Evolutionary conservation across 92 coral and sea anemone genomes (phyloP).

Genomic region (Phenganax subtilis): DNA sequence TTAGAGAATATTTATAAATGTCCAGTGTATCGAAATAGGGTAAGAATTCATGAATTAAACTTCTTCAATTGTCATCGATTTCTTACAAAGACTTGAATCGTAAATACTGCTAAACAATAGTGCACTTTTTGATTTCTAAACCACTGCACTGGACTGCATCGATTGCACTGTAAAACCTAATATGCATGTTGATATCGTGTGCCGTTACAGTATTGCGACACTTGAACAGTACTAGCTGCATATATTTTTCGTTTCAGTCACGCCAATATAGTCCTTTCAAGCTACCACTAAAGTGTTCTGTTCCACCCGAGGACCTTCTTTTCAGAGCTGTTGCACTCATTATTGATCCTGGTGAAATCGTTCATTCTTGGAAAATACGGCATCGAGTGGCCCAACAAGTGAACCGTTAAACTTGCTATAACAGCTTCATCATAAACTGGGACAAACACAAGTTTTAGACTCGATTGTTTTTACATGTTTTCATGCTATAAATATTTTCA

Average conservation of each 20-base stretch:
- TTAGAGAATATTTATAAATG: constrained; percentile 58
- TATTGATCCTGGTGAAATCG: constrained; percentile 73
- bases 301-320: constrained; percentile 61
- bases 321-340: constrained; percentile 78
- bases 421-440: too few species aligned
- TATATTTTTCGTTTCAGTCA: constrained; percentile 48
- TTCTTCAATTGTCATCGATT: too few species aligned
- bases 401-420: not conserved
- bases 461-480: too few species aligned
- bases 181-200: too few species aligned
- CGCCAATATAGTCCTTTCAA: constrained; percentile 70
- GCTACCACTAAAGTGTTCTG: constrained; percentile 64
- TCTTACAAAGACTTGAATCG: too few species aligned
- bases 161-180: too few species aligned
- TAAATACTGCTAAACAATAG: not conserved
- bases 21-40: constrained; percentile 88
- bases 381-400: constrained; percentile 7
- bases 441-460: too few species aligned
- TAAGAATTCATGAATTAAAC: constrained; percentile 31
- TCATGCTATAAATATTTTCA: too few species aligned
- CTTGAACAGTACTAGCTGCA: not conserved
- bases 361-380: constrained; percentile 70
- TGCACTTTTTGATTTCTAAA: not conserved
- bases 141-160: too few species aligned
- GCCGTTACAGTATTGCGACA: too few species aligned